phyloP scores from a whole-genome alignment of 2,797 vertebrate species.

The Phrynocephalus guinanensis region DNA sequence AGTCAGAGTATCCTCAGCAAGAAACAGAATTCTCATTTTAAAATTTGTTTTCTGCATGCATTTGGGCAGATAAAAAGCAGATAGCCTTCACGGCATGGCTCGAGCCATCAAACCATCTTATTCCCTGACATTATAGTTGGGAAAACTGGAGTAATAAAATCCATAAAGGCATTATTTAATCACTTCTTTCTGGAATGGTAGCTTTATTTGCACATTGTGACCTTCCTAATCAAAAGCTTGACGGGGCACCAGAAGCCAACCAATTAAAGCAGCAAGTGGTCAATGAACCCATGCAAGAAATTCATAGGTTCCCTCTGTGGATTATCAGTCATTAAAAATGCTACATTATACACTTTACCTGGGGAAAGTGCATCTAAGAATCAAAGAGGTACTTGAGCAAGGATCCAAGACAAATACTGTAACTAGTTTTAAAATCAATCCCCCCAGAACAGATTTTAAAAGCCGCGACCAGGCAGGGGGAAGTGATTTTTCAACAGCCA shows the following conservation, averaged over 20 bases:
- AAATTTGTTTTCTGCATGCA: no score
- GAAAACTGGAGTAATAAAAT: background rate
- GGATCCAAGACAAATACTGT: conserved; percentile 27
- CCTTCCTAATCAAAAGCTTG: background rate
- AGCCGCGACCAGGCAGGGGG: conserved; percentile 25
- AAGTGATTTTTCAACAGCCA: background rate
- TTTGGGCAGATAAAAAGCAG: no score
- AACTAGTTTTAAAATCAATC: conserved; percentile 54
- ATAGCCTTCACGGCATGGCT: background rate
- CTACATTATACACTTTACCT: conserved; percentile 38
- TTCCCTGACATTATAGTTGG: no score
- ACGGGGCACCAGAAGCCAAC: background rate
- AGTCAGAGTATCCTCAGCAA: no score
- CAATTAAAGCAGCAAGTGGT: conserved; percentile 4
- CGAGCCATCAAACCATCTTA: background rate
- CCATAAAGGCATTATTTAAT: background rate
- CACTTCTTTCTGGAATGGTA: background rate
- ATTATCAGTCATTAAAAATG: conserved; percentile 30
- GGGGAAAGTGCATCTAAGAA: conserved; percentile 41
- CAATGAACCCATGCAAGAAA: background rate
- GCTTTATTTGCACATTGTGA: background rate
- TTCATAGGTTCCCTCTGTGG: background rate
- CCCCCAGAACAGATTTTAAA: conserved; percentile 61
- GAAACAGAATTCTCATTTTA: no score
- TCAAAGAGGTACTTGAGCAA: conserved; percentile 49